These are phyloP conservation scores for Leuctra nigra DNA, from an alignment of 2,888 invertebrate genomes.

Conservation along the genomic window DNA sequence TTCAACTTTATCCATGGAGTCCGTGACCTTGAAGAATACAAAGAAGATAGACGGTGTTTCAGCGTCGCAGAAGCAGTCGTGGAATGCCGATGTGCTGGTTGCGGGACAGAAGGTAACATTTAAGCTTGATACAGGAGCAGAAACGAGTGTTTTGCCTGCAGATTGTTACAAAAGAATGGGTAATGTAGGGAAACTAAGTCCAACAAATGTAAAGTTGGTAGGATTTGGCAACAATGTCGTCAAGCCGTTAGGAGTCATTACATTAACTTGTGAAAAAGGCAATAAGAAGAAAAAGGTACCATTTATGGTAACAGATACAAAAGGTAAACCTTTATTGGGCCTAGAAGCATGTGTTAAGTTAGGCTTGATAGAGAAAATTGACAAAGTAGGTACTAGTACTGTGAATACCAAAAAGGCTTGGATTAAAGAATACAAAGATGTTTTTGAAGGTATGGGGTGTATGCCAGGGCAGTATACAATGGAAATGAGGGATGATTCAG, in stretches of 20 bases:
- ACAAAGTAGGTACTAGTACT: background rate
- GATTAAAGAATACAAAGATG: background rate
- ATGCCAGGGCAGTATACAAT: background rate
- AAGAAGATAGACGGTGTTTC: too few species aligned
- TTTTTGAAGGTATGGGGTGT: background rate
- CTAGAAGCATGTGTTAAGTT: background rate
- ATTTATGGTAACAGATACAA: background rate
- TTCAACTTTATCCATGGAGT: too few species aligned
- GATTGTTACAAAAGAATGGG: too few species aligned
- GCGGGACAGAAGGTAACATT: background rate
- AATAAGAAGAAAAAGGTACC: background rate
- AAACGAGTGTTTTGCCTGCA: slow-evolving; percentile 1
- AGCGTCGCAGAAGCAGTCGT: too few species aligned
- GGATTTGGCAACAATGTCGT: background rate
- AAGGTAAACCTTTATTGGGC: background rate
- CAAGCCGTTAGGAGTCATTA: background rate
- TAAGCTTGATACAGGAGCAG: slow-evolving; percentile 2
- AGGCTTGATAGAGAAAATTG: background rate
- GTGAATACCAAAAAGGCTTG: too few species aligned
- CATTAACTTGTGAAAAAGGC: background rate
- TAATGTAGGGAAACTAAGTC: too few species aligned
- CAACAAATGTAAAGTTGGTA: background rate
- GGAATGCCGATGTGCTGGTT: too few species aligned
- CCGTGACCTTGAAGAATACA: too few species aligned
- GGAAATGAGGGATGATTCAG: background rate